Evolutionary conservation across 2,888 invertebrate genomes (phyloP), one percentile per base, ranked within the genome.

Genomic region (Nymphalis urticae): DNA sequence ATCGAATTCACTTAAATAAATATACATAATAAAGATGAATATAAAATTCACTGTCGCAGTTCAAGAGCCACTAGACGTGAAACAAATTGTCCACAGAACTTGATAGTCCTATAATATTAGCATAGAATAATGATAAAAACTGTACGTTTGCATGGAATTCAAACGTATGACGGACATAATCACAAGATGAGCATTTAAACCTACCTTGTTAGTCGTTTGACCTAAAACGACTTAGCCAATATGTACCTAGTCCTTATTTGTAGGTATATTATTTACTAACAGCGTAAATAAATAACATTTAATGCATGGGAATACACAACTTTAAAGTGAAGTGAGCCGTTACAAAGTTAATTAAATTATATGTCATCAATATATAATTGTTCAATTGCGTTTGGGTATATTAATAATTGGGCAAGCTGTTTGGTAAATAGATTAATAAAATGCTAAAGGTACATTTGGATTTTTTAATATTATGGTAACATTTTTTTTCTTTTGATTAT

Each of bases 51-150:
- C 27, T 62, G 24, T 53, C 21, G 7, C n/a, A 42, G 47, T n/a
- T 27, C 27, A 53, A 61, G 47, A 17, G 51, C 27, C 16, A 53
- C 19, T 3, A 61, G 24, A 24, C 19, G 16, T 7, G n/a, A 10
- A 54, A 27, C 51, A 61, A 61, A 61, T 19, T 17, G 17, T 53
- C 53, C 19, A 27, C 32, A 54, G 21, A 66, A 66, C 66, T 48
- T 54, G 66, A 61, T 61, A 51, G 21, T 58, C n/a, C 53, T 50
- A 61, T 66, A 42, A 63, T 51, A 72, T 72, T 72, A 67, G 48
- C 69, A 69, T 72, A 65, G 59, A 67, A 59, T 66, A 66, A 64
- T 62, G 58, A 69, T 72, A 72, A 72, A 72, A 72, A 64, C 62
- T 42, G 62, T 62, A 62, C 56, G 56, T 9, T 58, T 50, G 27